Percentiles rank a stretch among this genome's conserved stretches.
Evolutionary conservation across 1,140 invertebrate species (phyloP).

Genomic region (Chrysomallon squamiferum): DNA sequence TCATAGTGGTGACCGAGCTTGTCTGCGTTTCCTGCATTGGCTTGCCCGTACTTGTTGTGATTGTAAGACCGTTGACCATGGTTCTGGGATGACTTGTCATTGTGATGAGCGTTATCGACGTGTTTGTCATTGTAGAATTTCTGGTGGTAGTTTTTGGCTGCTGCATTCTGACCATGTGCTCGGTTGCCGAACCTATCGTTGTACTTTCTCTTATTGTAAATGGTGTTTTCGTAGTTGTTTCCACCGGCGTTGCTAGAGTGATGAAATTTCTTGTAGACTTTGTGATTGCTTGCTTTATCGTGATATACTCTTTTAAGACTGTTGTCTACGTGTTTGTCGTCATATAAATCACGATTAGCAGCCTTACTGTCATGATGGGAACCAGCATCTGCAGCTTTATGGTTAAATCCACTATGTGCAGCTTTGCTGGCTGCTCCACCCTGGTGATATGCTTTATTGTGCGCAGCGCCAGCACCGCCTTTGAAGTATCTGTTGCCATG

Average conservation of each 20-base stretch:
- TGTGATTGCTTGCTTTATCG: neutral
- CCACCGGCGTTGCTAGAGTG: neutral
- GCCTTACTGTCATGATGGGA: neutral
- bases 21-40: neutral
- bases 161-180: neutral
- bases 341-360: neutral
- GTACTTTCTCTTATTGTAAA: neutral
- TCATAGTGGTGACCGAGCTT: neutral
- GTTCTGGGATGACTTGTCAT: neutral
- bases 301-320: neutral
- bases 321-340: neutral
- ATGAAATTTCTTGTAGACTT: neutral
- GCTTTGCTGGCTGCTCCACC: neutral
- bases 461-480: neutral
- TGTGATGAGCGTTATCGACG: neutral
- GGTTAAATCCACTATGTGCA: neutral
- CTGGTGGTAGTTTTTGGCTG: neutral
- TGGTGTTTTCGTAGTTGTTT: neutral
- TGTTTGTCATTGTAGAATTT: neutral
- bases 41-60: neutral
- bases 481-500: neutral
- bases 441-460: neutral
- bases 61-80: neutral
- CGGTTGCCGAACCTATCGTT: neutral
- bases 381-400: neutral